These are phyloP conservation scores for Zaprionus gabonicus DNA, from an alignment of 1,140 invertebrate species.

Conservation along the genomic window DNA sequence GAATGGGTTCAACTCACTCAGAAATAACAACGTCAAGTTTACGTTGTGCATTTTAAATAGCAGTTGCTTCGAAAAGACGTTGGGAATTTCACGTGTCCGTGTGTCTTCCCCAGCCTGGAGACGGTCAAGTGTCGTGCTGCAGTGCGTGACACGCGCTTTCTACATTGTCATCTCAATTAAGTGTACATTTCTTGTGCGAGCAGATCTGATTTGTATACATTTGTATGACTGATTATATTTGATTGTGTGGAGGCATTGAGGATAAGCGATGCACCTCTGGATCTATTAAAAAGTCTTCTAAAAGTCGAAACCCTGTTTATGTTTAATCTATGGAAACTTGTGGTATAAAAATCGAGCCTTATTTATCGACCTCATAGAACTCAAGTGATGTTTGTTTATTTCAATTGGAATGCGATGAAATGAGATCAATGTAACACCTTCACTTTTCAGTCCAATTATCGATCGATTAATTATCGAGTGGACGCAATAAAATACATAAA, in stretches of 20 bases:
- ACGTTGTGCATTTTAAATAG: conserved; percentile 66
- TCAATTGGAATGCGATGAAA: background rate
- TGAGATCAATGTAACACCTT: background rate
- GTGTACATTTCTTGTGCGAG: no score
- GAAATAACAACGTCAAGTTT: conserved; percentile 35
- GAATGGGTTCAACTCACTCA: conserved; percentile 57
- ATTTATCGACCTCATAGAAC: no score
- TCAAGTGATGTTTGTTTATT: background rate
- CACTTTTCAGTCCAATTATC: background rate
- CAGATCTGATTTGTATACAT: no score
- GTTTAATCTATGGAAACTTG: no score
- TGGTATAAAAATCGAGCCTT: no score
- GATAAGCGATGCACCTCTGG: no score
- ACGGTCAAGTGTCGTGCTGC: background rate
- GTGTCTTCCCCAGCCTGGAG: background rate
- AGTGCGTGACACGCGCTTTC: background rate
- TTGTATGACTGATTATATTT: no score
- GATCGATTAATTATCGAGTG: background rate
- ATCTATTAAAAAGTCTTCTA: no score
- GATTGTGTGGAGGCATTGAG: no score
- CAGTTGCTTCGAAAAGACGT: background rate
- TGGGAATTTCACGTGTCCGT: conserved; percentile 8
- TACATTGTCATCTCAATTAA: no score
- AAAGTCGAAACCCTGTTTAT: no score
- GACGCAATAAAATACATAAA: background rate